Conservation (phyloP, 2,888 invertebrate species). For the Pherbina coryleti region DNA sequence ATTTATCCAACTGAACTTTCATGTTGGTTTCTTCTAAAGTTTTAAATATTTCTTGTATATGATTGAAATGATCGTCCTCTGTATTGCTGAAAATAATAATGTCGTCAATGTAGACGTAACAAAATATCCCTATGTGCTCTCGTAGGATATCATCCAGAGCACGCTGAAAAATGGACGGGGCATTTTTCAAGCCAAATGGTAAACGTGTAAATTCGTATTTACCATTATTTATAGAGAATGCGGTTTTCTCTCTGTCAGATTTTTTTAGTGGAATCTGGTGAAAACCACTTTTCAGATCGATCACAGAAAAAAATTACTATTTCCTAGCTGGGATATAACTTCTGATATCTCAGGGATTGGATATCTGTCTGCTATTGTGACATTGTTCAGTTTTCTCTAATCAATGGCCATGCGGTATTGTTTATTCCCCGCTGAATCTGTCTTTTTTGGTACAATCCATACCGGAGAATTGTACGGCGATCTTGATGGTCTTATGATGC, state of each 20-base stretch:
- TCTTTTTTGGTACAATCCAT: constrained; percentile 32
- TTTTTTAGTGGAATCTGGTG: constrained; percentile 31
- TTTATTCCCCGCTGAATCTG: constrained; percentile 20
- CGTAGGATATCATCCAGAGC: constrained; percentile 33
- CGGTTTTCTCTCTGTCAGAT: constrained; percentile 31
- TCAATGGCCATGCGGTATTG: constrained; percentile 35
- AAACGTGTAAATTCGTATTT: too few relatives aligned
- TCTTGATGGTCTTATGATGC: constrained; percentile 39
- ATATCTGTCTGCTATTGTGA: constrained; percentile 35
- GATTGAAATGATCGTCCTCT: background rate
- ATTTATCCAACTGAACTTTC: too few relatives aligned
- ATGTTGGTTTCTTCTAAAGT: constrained; percentile 8
- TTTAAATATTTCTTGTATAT: constrained; percentile 1
- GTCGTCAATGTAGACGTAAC: constrained; percentile 34
- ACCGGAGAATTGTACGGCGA: constrained; percentile 37
- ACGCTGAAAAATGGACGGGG: constrained; percentile 31
- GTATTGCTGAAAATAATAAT: constrained; percentile 15
- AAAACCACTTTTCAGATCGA: constrained; percentile 14
- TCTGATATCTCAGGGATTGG: constrained; percentile 39
- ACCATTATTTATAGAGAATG: too few relatives aligned
- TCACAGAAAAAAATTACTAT: background rate
- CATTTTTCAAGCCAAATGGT: too few relatives aligned
- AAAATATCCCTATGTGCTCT: constrained; percentile 27
- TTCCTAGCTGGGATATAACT: constrained; percentile 27
- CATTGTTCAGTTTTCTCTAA: constrained; percentile 35